phyloP scores from a whole-genome alignment of 2,888 invertebrate species.

The Iselma pallidipennis region DNA sequence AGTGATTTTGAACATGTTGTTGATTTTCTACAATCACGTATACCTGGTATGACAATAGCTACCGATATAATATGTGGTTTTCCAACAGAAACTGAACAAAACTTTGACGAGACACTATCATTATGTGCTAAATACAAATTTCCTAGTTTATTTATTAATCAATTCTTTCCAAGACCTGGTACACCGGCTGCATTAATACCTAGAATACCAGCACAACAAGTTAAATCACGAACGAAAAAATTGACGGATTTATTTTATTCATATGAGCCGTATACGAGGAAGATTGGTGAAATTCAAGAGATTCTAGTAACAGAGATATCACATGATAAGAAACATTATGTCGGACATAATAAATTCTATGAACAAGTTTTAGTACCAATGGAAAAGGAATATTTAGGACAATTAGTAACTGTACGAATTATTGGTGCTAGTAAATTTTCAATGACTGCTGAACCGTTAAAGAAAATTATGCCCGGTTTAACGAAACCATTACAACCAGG shows the following conservation, averaged over 20 bases:
- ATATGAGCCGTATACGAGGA: slow-evolving; percentile 80
- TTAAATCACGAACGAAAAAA: slow-evolving; percentile 86
- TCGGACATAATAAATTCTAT: slow-evolving; percentile 94
- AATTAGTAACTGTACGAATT: slow-evolving; percentile 78
- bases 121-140: slow-evolving; percentile 87
- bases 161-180: slow-evolving; percentile 95
- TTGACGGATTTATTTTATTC: slow-evolving; percentile 88
- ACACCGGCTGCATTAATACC: slow-evolving; percentile 93
- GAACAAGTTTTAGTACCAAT: slow-evolving; percentile 90
- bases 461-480: slow-evolving; percentile 60
- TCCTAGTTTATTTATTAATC: slow-evolving; percentile 95
- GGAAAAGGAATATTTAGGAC: slow-evolving; percentile 77
- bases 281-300: slow-evolving; percentile 69
- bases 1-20: slow-evolving; percentile 90
- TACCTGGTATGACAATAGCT: slow-evolving; percentile 90
- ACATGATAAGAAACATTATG: slow-evolving; percentile 86
- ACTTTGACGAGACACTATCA: slow-evolving; percentile 86
- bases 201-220: slow-evolving; percentile 81
- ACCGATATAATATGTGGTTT: slow-evolving; percentile 99
- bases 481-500: slow-evolving; percentile 61
- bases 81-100: slow-evolving; percentile 89
- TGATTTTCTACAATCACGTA: slow-evolving; percentile 76
- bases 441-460: slow-evolving; percentile 71
- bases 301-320: slow-evolving; percentile 94
- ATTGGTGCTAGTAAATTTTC: slow-evolving; percentile 72